Conservation (phyloP, 1,140 invertebrate genomes). For the Pachypsylla venusta region DNA sequence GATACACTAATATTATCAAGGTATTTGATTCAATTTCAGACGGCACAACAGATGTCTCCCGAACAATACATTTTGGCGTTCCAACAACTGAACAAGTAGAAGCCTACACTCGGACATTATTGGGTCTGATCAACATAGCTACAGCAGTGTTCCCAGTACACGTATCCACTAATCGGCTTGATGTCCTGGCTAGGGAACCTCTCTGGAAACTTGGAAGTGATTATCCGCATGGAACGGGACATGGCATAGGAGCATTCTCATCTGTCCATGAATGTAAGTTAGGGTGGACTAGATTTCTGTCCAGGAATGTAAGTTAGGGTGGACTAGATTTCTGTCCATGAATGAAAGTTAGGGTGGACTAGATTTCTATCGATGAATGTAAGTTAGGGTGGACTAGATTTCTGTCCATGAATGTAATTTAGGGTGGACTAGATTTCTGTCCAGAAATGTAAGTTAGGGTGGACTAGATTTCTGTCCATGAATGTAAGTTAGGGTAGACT, state of each 20-base stretch:
- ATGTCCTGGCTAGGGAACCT: conserved; percentile 56
- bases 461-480: conserved; percentile 70
- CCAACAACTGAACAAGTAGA: conserved; percentile 58
- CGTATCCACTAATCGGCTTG: conserved; percentile 47
- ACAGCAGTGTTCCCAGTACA: conserved; percentile 48
- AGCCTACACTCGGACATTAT: conserved; percentile 80
- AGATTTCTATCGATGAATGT: too few relatives aligned
- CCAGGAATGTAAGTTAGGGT: too few relatives aligned
- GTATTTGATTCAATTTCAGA: conserved; percentile 41
- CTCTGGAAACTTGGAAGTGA: conserved; percentile 68
- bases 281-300: too few relatives aligned
- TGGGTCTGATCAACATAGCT: conserved; percentile 62
- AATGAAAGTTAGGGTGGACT: not conserved
- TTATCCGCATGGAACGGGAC: conserved; percentile 74
- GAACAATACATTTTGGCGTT: conserved; percentile 75
- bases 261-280: conserved; percentile 63
- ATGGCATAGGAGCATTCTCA: conserved; percentile 76
- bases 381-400: too few relatives aligned
- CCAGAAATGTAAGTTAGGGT: too few relatives aligned
- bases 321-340: too few relatives aligned
- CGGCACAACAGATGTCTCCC: conserved; percentile 85
- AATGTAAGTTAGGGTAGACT: conserved; percentile 51
- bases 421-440: too few relatives aligned
- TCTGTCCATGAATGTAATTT: not conserved
- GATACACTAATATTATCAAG: too few relatives aligned